These are phyloP conservation scores for Trilocha varians DNA, from an alignment of 2,888 invertebrate genomes.

Conservation along the genomic window DNA sequence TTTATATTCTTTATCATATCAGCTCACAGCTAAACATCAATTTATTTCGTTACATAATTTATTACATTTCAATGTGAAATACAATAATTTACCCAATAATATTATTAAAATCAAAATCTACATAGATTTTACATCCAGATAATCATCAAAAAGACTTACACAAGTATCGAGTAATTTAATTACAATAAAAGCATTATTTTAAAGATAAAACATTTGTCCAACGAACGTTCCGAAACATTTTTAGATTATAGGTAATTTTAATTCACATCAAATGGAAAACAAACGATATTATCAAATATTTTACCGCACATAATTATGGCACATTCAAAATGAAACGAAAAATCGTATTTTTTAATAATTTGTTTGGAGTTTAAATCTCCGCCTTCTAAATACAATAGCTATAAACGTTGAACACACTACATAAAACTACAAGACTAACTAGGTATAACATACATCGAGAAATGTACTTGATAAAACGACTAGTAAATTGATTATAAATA, in stretches of 20 bases:
- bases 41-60: constrained; percentile 14
- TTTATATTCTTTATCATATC: constrained; percentile 21
- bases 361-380: background rate
- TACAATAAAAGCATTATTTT: constrained; percentile 26
- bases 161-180: constrained; percentile 29
- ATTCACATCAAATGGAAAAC: constrained; percentile 12
- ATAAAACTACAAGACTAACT: background rate
- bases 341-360: background rate
- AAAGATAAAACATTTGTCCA: constrained; percentile 7
- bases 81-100: constrained; percentile 25
- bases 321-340: constrained; percentile 16
- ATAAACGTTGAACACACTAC: background rate
- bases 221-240: too few species aligned
- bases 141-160: constrained; percentile 8
- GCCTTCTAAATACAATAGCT: background rate
- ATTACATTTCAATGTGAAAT: constrained; percentile 12
- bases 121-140: constrained; percentile 15
- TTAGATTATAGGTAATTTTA: background rate
- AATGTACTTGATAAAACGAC: constrained; percentile 11
- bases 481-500: constrained; percentile 17
- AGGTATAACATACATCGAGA: background rate
- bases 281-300: constrained; percentile 7
- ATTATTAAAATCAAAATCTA: too few species aligned
- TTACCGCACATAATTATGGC: constrained; percentile 33
- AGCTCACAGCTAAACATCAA: constrained; percentile 54